A percentile compares a stretch with the other conserved stretches of the same genome.
phyloP scores from a whole-genome alignment of 2,797 vertebrate genomes.

The Nannoperca obscura region DNA sequence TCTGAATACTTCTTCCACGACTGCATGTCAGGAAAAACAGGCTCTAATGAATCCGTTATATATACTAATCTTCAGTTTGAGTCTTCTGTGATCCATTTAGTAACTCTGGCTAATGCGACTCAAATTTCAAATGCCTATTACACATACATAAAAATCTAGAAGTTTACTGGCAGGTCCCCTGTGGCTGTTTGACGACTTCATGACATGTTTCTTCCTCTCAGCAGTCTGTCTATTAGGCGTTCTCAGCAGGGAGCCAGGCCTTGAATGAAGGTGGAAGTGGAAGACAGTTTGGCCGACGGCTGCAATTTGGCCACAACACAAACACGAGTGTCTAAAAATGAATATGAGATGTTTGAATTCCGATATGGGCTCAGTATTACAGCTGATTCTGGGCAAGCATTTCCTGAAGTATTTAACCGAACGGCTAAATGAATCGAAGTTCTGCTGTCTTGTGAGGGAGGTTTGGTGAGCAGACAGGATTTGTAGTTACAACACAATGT shows the following conservation, averaged over 20 bases:
- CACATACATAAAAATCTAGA: constrained; percentile 17
- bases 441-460: background rate
- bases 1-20: background rate
- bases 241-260: constrained; percentile 70
- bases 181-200: constrained; percentile 69
- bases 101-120: constrained; percentile 13
- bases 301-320: constrained; percentile 75
- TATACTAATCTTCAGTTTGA: background rate
- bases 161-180: constrained; percentile 61
- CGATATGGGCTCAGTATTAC: background rate
- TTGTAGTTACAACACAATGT: background rate
- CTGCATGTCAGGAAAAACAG: background rate
- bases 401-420: background rate
- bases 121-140: constrained; percentile 7
- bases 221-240: constrained; percentile 43
- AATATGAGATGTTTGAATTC: constrained; percentile 9
- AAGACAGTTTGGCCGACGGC: constrained; percentile 67
- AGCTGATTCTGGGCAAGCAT: background rate
- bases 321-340: constrained; percentile 46
- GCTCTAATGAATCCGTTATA: background rate
- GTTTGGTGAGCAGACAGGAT: constrained; percentile 2
- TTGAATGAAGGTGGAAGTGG: constrained; percentile 55
- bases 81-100: background rate
- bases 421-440: background rate
- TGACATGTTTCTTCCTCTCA: constrained; percentile 77